Conservation (phyloP, 1,140 invertebrate genomes). For the Polyergus mexicanus region DNA sequence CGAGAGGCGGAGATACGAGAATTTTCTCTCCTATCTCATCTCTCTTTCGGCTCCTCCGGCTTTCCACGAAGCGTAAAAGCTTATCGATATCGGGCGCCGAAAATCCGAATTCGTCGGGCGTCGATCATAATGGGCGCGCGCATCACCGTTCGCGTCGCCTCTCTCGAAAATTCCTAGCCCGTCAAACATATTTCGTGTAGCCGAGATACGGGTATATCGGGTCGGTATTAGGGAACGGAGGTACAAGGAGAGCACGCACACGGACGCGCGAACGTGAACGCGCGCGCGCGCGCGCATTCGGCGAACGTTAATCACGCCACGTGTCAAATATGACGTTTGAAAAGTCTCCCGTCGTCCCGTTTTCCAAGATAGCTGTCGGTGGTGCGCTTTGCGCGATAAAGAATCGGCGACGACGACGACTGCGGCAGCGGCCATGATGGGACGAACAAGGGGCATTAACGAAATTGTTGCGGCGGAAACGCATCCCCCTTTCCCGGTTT, state of each 20-base stretch:
- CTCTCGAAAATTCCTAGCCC: slow-evolving; percentile 68
- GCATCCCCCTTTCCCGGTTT: not conserved
- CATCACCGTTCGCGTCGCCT: slow-evolving; percentile 44
- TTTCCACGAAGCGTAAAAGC: slow-evolving; percentile 27
- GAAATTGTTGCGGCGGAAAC: slow-evolving; percentile 59
- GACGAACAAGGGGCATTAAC: slow-evolving; percentile 57
- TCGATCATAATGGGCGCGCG: slow-evolving; percentile 67
- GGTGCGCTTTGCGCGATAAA: not conserved
- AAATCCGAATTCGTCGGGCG: slow-evolving; percentile 68
- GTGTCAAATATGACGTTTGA: slow-evolving; percentile 65
- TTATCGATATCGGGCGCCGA: slow-evolving; percentile 64
- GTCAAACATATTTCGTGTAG: not conserved
- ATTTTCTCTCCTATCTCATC: not conserved
- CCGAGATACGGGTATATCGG: slow-evolving; percentile 20
- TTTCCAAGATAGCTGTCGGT: slow-evolving; percentile 53
- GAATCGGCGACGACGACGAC: not conserved
- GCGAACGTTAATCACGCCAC: slow-evolving; percentile 2
- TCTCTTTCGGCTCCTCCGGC: too few species aligned
- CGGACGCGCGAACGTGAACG: too few species aligned
- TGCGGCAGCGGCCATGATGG: not conserved
- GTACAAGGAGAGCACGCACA: slow-evolving; percentile 38
- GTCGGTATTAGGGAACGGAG: slow-evolving; percentile 72
- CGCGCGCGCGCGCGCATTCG: not conserved
- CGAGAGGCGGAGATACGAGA: not conserved
- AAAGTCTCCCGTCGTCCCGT: slow-evolving; percentile 60